Conservation (phyloP, 2,113 vertebrate genomes). For the Pangasianodon gigas region DNA sequence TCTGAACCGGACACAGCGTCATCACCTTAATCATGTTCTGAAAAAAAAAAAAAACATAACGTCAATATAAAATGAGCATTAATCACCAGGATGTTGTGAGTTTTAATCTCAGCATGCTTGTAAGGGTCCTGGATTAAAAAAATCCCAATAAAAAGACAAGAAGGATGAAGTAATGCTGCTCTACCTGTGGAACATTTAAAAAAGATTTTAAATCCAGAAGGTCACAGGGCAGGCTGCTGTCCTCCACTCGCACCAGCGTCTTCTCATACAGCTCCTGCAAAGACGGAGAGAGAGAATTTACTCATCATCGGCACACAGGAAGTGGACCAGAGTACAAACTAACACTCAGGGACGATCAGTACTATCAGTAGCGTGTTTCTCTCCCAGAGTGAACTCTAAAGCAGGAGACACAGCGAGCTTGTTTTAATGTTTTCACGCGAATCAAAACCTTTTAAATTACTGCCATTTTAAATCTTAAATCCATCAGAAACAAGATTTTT, state of each 20-base stretch:
- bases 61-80: too few relatives aligned
- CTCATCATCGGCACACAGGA: not conserved
- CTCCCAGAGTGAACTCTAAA: not conserved
- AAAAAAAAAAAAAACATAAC: slow-evolving; percentile 33
- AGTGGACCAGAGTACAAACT: not conserved
- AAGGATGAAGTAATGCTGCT: not conserved
- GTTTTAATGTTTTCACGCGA: not conserved
- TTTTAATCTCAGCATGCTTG: not conserved
- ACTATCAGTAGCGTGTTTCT: not conserved
- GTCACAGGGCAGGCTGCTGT: slow-evolving; percentile 78
- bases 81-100: not conserved
- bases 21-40: slow-evolving; percentile 90
- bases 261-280: slow-evolving; percentile 90
- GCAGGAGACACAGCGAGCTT: not conserved
- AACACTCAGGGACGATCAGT: not conserved
- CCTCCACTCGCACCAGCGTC: slow-evolving; percentile 82
- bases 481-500: too few relatives aligned
- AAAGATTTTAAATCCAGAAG: slow-evolving; percentile 87
- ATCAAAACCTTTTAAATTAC: not conserved
- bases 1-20: slow-evolving; percentile 84
- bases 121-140: not conserved
- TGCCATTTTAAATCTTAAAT: too few relatives aligned
- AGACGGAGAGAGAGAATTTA: not conserved
- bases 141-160: not conserved
- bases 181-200: slow-evolving; percentile 86